Base-by-base conservation (phyloP, 1,140 invertebrate species). In the Muscidifurax raptorellus region DNA sequence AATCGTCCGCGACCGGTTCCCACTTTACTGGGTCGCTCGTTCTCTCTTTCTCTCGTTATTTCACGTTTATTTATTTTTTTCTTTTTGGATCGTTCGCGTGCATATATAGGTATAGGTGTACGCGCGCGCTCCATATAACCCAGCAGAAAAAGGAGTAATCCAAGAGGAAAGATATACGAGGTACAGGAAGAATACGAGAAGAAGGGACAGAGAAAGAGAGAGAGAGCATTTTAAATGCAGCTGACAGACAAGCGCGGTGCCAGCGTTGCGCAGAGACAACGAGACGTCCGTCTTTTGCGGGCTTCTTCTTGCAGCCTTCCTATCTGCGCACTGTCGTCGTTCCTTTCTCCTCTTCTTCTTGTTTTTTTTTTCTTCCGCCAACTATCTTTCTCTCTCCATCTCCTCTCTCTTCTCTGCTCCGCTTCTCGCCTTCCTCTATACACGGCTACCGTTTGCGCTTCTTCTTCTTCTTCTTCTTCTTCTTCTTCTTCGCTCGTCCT, bases 41-140 rank as follows among this genome's bases (percentile, higher is more conserved):
- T n/a, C n/a, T n/a, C n/a, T n/a, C n/a, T n/a, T n/a, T 88, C 88
- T 85, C 90, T 90, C 88, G 87, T 90, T 90, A 90, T 90, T 90
- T 89, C 87, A 84, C 88, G 88, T 90, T 88, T 89, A 89, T 89
- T 40, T 40, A 40, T 47, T 59, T 59, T 59, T 59, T 59, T 1
- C 52, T n/a, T n/a, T n/a, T n/a, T n/a, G n/a, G n/a, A 18, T 88
- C 86, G 66, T 9, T 9, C 25, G 85, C 82, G 80, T 85, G 44
- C 82, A 77, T 25, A 69, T 83, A 86, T 44, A 86, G 87, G 85
- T n/a, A n/a, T n/a, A n/a, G n/a, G n/a, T n/a, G n/a, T n/a, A n/a
- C 86, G 85, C 83, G 80, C 72, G 78, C 47, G 47, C 47, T 52
- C 47, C 47, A n/a, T n/a, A 59, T n/a, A 59, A 18, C 52, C 52